Base-by-base conservation (phyloP, 2,113 vertebrate species). In the Sinocyclocheilus anophthalmus region DNA sequence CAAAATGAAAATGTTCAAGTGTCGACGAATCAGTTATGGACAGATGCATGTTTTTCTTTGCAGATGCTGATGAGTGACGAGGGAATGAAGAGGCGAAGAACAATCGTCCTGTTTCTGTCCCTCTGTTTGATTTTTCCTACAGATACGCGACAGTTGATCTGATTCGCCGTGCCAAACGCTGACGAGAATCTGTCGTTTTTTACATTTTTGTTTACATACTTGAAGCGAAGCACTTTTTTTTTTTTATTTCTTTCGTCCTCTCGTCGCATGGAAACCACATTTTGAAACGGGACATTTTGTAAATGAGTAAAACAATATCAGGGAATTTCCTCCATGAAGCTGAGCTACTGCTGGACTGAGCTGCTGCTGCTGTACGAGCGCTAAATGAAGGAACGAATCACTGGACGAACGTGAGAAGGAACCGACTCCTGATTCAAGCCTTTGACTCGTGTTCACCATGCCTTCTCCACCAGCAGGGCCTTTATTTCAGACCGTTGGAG, bases 211-310 rank as follows among this genome's bases (percentile, higher is more conserved):
- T 94, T 94, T 94, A 93, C 93, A 94, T 94, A 94, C 94, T 94
- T 94, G 94, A 94, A 94, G 91, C 79, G 92, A 93, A 93, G 94
- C 93, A 94, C 94, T 94, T 94, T 26, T 94, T 94, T 94, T 94
- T 94, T 94, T 93, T 87, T n/a, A 57, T 76, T 77, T 83, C 11
- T 39, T 42, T 37, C n/a, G 55, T 83, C 57, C 76, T 59, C 76
- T 79, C 10, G 18, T 24, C 24, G n/a, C 79, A 48, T 26, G 22
- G 4, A 42, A 61, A 61, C 57, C 78, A 10, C 4, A 76, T 53
- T 12, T 12, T 48, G 45, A 67, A 26, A 69, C 65, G 16, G 33
- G 33, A 39, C 53, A 37, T 61, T 24, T 18, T 87, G 76, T 78
- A 57, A 55, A 57, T 11, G 11, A 37, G 70, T 6, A 11, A 42